Evolutionary conservation across 2,797 vertebrate species (phyloP).

Genomic region (Euthynnus affinis): DNA sequence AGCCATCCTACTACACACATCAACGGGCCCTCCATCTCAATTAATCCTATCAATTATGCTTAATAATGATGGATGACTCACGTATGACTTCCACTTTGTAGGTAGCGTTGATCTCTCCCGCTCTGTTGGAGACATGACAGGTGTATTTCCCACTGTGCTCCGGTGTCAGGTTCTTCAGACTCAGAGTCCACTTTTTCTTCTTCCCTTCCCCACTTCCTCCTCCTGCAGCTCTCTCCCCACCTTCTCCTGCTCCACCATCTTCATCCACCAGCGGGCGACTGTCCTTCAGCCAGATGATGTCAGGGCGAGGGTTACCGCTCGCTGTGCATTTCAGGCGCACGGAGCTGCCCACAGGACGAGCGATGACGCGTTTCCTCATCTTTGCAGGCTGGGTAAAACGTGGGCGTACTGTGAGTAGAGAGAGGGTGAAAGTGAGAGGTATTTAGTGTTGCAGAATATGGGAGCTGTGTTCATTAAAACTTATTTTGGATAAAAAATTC

Average conservation of each 20-base stretch:
- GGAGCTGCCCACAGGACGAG: slow-evolving; percentile 95
- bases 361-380: slow-evolving; percentile 97
- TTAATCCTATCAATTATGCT: no score
- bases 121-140: slow-evolving; percentile 94
- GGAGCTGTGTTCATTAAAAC: background rate
- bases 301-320: slow-evolving; percentile 93
- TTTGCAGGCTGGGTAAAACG: slow-evolving; percentile 98
- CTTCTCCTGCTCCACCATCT: slow-evolving; percentile 18
- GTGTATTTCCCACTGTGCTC: slow-evolving; percentile 98
- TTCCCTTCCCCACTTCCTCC: slow-evolving; percentile 83
- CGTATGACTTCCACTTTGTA: slow-evolving; percentile 97
- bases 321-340: slow-evolving; percentile 96
- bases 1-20: no score
- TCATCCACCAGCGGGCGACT: slow-evolving; percentile 86
- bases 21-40: no score
- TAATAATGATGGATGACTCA: slow-evolving; percentile 82
- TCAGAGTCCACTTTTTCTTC: slow-evolving; percentile 97
- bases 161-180: slow-evolving; percentile 93
- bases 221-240: slow-evolving; percentile 54
- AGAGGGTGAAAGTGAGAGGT: background rate
- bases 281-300: slow-evolving; percentile 97
- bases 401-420: slow-evolving; percentile 87
- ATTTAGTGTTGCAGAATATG: background rate
- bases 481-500: slow-evolving; percentile 1
- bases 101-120: slow-evolving; percentile 96